Conservation (phyloP, 2,888 invertebrate species). For the Mycalesis mineus region DNA sequence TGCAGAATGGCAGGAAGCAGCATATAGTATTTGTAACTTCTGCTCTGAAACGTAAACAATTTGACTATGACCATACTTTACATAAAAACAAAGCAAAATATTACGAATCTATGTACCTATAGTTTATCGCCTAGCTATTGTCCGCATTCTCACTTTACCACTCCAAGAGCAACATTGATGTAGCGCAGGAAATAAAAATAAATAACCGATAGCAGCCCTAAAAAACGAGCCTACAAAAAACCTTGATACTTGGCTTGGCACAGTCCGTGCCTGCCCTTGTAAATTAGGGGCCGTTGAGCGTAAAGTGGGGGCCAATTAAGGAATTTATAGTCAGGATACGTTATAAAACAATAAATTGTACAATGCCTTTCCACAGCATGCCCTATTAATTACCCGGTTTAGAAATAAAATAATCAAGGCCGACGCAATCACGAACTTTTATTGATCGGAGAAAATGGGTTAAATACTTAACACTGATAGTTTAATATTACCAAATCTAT, state of each 20-base stretch:
- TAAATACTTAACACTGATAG: background rate
- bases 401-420: conserved; percentile 29
- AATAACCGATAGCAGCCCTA: background rate
- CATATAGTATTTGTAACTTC: no score
- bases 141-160: no score
- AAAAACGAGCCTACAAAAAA: conserved; percentile 39
- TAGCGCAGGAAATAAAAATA: background rate
- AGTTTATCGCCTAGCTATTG: no score
- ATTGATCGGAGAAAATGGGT: conserved; percentile 22
- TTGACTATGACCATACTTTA: no score
- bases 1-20: no score
- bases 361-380: conserved; percentile 61
- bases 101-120: no score
- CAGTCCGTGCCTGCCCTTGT: conserved; percentile 63
- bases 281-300: conserved; percentile 67
- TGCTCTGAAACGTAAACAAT: no score
- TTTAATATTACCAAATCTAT: background rate
- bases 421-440: conserved; percentile 17
- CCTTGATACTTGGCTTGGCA: conserved; percentile 41
- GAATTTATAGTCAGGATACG: conserved; percentile 69
- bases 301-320: conserved; percentile 71
- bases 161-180: no score
- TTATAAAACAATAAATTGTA: conserved; percentile 75
- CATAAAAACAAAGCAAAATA: no score
- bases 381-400: conserved; percentile 61